A percentile compares a stretch with the other conserved stretches of the same genome.
Evolutionary conservation across 2,113 vertebrate genomes (phyloP).

Genomic region (Myrmecophaga tridactyla): DNA sequence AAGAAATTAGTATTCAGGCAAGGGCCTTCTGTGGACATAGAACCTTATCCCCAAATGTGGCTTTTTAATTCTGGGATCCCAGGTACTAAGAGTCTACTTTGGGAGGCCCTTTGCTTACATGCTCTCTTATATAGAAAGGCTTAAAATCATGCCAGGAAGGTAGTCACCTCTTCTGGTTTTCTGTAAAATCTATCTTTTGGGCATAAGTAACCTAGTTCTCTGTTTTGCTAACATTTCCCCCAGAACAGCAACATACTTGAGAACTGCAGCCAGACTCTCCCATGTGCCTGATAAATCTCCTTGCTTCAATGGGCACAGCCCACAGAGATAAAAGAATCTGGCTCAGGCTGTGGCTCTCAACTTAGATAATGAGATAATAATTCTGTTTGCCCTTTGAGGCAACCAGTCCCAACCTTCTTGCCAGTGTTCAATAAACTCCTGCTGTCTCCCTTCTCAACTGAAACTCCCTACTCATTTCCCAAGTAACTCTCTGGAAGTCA

Average conservation of each 20-base stretch:
- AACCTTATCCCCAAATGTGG: constrained; percentile 5
- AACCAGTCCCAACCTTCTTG: constrained; percentile 58
- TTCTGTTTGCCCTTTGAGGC: constrained; percentile 64
- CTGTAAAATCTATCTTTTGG: not conserved
- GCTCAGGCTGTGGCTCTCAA: constrained; percentile 49
- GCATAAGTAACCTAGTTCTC: constrained; percentile 39
- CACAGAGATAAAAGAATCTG: constrained; percentile 64
- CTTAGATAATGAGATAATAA: constrained; percentile 74
- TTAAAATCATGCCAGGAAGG: not conserved
- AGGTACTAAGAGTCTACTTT: not conserved
- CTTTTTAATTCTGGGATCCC: not conserved
- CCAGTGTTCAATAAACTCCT: constrained; percentile 71
- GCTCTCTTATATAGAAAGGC: not conserved
- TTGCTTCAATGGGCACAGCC: constrained; percentile 68
- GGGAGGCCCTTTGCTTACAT: not conserved
- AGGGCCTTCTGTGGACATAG: not conserved
- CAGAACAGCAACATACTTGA: constrained; percentile 30
- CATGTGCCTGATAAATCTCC: constrained; percentile 43
- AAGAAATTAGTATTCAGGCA: constrained; percentile 32
- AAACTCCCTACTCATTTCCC: constrained; percentile 66
- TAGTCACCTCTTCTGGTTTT: constrained; percentile 13
- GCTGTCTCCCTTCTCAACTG: constrained; percentile 61
- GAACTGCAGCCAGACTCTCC: constrained; percentile 52
- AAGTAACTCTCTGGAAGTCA: constrained; percentile 67
- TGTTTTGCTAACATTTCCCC: constrained; percentile 25